These are phyloP conservation scores for Eriocheir sinensis DNA, from an alignment of 1,140 invertebrate species.

Conservation along the genomic window DNA sequence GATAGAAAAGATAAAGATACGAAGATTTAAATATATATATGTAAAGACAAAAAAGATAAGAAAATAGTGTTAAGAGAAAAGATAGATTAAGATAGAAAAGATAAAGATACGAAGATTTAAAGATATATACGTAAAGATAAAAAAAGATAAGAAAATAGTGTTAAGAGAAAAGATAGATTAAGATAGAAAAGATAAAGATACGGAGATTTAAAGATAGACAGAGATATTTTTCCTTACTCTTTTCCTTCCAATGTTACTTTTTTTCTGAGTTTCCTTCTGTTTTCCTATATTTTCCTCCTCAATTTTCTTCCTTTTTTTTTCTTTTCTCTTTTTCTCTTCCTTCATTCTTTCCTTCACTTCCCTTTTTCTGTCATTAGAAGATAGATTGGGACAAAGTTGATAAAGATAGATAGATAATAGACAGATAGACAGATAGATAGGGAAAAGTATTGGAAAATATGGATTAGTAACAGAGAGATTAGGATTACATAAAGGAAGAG, in stretches of 20 bases:
- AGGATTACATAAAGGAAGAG: not conserved
- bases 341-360: too few species aligned
- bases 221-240: not conserved
- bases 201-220: not conserved
- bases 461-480: not conserved
- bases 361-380: too few species aligned
- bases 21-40: not conserved
- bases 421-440: not conserved
- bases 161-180: not conserved
- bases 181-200: too few species aligned
- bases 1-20: not conserved
- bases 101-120: too few species aligned
- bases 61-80: too few species aligned
- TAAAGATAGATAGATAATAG: not conserved
- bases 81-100: too few species aligned
- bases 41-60: too few species aligned
- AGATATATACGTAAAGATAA: too few species aligned
- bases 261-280: not conserved
- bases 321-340: too few species aligned
- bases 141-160: too few species aligned
- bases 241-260: not conserved
- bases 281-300: not conserved
- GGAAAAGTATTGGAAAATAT: not conserved
- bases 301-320: not conserved
- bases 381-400: too few species aligned